Evolutionary conservation across 2,113 vertebrate genomes (phyloP), one percentile per base, ranked within the genome.

Genomic region (Pseudorectes ferrugineus): DNA sequence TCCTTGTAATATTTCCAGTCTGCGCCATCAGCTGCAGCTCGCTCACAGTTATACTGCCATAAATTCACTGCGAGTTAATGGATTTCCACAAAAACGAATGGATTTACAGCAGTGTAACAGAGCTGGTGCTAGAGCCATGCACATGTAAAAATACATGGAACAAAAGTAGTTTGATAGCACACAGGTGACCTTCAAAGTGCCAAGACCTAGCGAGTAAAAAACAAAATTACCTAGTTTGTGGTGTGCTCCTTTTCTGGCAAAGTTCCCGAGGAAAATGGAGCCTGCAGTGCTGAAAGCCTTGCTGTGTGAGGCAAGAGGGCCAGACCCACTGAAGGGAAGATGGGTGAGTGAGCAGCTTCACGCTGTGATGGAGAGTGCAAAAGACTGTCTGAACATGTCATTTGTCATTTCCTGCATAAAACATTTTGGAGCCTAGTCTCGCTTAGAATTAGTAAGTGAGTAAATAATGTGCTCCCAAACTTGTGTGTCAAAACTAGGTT

Each of bases 1-100:
- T 86, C 93, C 76, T 68, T 96, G 94, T 95, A 95, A 75, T 95
- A 83, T 85, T 96, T 96, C 93, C 89, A 95, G 85, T 40, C 51
- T 77, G 82, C 2, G 6, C 92, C 82, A 88, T 90, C 94, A 96
- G 92, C 86, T 57, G 18, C n/a, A 68, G 57, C 85, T 85, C 45
- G 75, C 82, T 92, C 79, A 83, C 92, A 80, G 82, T 94, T 94
- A 84, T 1, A 31, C 63, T 21, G 72, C 90, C 78, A 74, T 94
- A 95, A 94, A 94, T 93, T 90, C 75, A 48, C 85, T 63, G 65
- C 2, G 10, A 74, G 72, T 88, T 93, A 97, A 96, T 89, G 76
- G 91, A 72, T 88, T 95, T 66, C 92, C 85, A 85, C 85, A 76
- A 46, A 90, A 92, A 80, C 8, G 3, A 89, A 62, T 77, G 78